Base-by-base conservation (phyloP, 2,888 invertebrate species). In the Furcula furcula region DNA sequence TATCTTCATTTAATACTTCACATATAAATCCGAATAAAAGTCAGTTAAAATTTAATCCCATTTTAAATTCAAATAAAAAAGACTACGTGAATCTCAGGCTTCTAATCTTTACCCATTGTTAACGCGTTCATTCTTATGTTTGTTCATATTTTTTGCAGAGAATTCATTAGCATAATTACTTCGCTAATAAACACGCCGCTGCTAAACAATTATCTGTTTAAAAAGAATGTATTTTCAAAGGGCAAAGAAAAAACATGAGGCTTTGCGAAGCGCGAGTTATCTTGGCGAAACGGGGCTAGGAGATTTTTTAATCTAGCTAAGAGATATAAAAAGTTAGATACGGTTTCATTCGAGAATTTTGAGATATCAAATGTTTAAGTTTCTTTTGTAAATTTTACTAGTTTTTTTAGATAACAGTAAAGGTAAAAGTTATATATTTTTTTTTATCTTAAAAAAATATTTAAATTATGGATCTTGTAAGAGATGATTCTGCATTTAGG, bases 131-230 rank as follows among this genome's bases (percentile, higher is more conserved):
- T 45, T 47, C 32, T 45, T 56, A 47, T 41, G 42, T 45, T 45
- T 37, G 21, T 36, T 37, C 36, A 34, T 39, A 29, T 35, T 32
- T 20, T 21, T 37, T 40, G 39, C 38, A 36, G 34, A 50, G 47
- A n/a, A n/a, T n/a, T 52, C 57, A 57, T 59, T 59, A 50, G 43
- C 45, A 45, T 57, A 55, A 59, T 59, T 57, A 52, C 49, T 31
- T 41, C 30, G 40, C 37, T 52, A 45, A 55, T 59, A 59, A 58
- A 59, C 56, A 59, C 31, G 50, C 40, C 28, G 40, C 40, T 26
- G 40, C 44, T 55, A 42, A 45, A 52, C 48, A 52, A 46, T 52
- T 34, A 31, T 21, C 25, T 39, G 35, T 46, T 35, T 40, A 45
- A 33, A 41, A 37, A 31, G 39, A 34, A 33, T 31, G 34, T 47